These are phyloP conservation scores for Prochilodus magdalenae DNA, from an alignment of 2,113 vertebrate genomes.

Conservation along the genomic window DNA sequence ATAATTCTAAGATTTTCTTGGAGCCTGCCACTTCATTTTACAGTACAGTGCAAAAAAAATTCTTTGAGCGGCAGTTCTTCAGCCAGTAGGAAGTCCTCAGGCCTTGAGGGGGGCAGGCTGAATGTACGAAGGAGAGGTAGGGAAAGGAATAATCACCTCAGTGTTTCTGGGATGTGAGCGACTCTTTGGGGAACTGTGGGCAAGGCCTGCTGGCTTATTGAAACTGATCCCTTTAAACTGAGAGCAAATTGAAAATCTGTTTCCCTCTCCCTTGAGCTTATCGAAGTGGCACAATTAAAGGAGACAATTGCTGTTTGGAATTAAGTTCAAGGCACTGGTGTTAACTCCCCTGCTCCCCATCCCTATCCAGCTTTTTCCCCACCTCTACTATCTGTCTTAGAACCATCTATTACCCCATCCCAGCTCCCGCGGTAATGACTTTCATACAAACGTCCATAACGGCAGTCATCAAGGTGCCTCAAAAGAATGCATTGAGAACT, in stretches of 20 bases:
- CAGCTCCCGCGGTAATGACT: constrained; percentile 59
- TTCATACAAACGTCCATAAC: constrained; percentile 61
- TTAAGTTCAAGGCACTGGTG: constrained; percentile 60
- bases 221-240: constrained; percentile 72
- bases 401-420: constrained; percentile 59
- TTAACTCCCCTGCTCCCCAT: constrained; percentile 37
- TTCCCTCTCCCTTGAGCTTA: constrained; percentile 64
- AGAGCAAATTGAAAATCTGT: constrained; percentile 79
- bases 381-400: constrained; percentile 53
- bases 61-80: not conserved
- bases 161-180: constrained; percentile 31
- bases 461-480: constrained; percentile 52
- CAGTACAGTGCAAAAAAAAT: too few species aligned
- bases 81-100: not conserved
- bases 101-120: not conserved
- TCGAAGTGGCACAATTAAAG: constrained; percentile 74
- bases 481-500: constrained; percentile 7
- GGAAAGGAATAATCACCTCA: constrained; percentile 45
- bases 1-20: too few species aligned
- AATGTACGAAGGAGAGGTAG: not conserved
- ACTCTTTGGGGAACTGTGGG: constrained; percentile 62
- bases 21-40: too few species aligned
- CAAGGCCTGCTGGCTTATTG: constrained; percentile 70
- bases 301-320: constrained; percentile 71
- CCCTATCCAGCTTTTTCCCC: constrained; percentile 25